phyloP scores from a whole-genome alignment of 2,888 invertebrate species.

The Sacculina carcini region DNA sequence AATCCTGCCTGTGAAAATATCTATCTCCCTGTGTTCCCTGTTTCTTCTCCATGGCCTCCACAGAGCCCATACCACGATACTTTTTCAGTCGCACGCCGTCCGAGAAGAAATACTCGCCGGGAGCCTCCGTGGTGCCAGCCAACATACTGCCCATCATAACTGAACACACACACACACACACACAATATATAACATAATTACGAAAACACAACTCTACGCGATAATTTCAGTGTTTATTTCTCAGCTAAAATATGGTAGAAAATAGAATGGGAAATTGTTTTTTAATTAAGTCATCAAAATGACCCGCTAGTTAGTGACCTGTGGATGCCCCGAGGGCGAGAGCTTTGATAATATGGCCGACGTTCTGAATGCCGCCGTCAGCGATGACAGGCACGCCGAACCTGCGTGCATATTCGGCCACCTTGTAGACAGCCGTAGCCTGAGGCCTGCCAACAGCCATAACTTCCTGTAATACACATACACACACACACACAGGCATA shows the following conservation, averaged over 20 bases:
- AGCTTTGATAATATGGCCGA: slow-evolving; percentile 89
- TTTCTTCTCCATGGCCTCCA: slow-evolving; percentile 91
- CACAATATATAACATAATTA: too few species aligned
- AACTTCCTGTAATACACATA: slow-evolving; percentile 95
- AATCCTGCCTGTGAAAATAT: slow-evolving; percentile 17
- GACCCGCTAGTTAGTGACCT: slow-evolving; percentile 21
- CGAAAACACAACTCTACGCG: too few species aligned
- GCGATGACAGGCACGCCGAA: slow-evolving; percentile 92
- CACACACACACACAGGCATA: slow-evolving; percentile 53
- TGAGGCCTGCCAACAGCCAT: slow-evolving; percentile 98
- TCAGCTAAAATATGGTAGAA: too few species aligned
- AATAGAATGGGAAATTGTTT: too few species aligned
- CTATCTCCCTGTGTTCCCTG: slow-evolving; percentile 15
- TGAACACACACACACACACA: slow-evolving; percentile 17
- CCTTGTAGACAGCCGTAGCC: slow-evolving; percentile 83
- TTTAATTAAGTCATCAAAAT: too few species aligned
- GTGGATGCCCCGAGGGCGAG: slow-evolving; percentile 73
- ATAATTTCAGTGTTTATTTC: too few species aligned
- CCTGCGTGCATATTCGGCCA: slow-evolving; percentile 60
- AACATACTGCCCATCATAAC: slow-evolving; percentile 99
- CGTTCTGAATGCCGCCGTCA: slow-evolving; percentile 89
- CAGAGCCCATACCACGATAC: slow-evolving; percentile 93
- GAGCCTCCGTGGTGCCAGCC: slow-evolving; percentile 93
- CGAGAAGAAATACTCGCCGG: slow-evolving; percentile 95
- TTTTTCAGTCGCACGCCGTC: slow-evolving; percentile 94